A percentile compares a stretch with the other conserved stretches of the same genome.
These are phyloP conservation scores for Carassius gibelio DNA, from an alignment of 2,113 vertebrate species.

Conservation along the genomic window DNA sequence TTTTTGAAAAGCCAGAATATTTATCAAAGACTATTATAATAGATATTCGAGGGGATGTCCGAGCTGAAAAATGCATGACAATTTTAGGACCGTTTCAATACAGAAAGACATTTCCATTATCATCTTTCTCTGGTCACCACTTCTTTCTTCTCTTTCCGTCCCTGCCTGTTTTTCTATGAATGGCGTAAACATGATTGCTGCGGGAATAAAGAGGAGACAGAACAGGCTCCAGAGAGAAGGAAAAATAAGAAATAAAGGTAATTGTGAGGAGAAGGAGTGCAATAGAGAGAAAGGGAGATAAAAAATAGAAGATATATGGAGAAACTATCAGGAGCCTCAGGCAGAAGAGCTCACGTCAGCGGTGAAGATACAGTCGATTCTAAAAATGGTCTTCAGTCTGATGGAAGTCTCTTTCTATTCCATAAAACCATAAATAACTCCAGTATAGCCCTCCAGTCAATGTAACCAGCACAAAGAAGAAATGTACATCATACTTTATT, in stretches of 20 bases:
- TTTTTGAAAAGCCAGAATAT: constrained; percentile 90
- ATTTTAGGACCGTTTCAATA: constrained; percentile 49
- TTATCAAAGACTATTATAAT: constrained; percentile 75
- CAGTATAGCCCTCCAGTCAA: constrained; percentile 7
- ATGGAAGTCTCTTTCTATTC: constrained; percentile 26
- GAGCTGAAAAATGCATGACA: constrained; percentile 57
- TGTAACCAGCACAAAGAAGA: neutral
- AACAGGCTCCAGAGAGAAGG: neutral
- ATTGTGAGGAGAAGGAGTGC: neutral
- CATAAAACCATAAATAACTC: constrained; percentile 57
- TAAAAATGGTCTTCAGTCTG: constrained; percentile 31
- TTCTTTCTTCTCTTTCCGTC: neutral
- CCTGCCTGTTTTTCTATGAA: neutral
- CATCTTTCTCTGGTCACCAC: neutral
- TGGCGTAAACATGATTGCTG: neutral
- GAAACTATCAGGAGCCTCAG: constrained; percentile 34
- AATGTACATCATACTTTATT: neutral
- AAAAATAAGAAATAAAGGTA: neutral
- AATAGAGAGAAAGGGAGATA: neutral
- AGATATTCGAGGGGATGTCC: constrained; percentile 73
- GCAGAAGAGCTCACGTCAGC: constrained; percentile 41
- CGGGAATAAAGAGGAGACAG: neutral
- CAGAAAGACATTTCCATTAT: constrained; percentile 1
- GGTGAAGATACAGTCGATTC: constrained; percentile 31
- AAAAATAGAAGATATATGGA: constrained; percentile 11